These are phyloP conservation scores for Panopea generosa DNA, from an alignment of 2,888 invertebrate genomes.

Conservation along the genomic window DNA sequence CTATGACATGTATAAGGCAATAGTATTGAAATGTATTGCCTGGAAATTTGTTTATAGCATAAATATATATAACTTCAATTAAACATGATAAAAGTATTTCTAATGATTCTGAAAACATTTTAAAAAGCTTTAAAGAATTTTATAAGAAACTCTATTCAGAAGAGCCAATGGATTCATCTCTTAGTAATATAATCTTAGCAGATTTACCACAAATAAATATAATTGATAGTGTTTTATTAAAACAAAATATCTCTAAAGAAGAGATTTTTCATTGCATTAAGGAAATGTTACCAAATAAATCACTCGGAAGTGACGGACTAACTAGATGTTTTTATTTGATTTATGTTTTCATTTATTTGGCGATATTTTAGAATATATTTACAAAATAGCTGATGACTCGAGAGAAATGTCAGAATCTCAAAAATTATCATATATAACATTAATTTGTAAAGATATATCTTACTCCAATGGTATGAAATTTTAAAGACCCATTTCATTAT, in stretches of 20 bases:
- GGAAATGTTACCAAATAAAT: slow-evolving; percentile 24
- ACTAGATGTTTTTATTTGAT: slow-evolving; percentile 24
- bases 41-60: too few relatives aligned
- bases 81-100: too few relatives aligned
- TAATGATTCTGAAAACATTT: slow-evolving; percentile 7
- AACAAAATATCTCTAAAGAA: slow-evolving; percentile 8
- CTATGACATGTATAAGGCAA: too few relatives aligned
- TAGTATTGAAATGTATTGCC: too few relatives aligned
- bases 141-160: slow-evolving; percentile 19
- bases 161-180: slow-evolving; percentile 13
- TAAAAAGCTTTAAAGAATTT: slow-evolving; percentile 23
- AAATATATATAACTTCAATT: too few relatives aligned
- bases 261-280: slow-evolving; percentile 18
- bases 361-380: slow-evolving; percentile 21
- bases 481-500: slow-evolving; percentile 64
- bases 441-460: slow-evolving; percentile 58
- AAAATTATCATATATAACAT: slow-evolving; percentile 45
- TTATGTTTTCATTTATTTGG: slow-evolving; percentile 38
- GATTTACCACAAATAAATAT: slow-evolving; percentile 21
- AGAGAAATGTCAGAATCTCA: slow-evolving; percentile 40
- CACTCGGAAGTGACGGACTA: slow-evolving; percentile 39
- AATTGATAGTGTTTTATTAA: slow-evolving; percentile 6
- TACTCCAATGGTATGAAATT: slow-evolving; percentile 49
- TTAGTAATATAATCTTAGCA: slow-evolving; percentile 6
- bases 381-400: slow-evolving; percentile 6